Percentiles rank a stretch among this genome's conserved stretches.
These are phyloP conservation scores for Diabrotica virgifera DNA, from an alignment of 1,140 invertebrate genomes.

Conservation along the genomic window DNA sequence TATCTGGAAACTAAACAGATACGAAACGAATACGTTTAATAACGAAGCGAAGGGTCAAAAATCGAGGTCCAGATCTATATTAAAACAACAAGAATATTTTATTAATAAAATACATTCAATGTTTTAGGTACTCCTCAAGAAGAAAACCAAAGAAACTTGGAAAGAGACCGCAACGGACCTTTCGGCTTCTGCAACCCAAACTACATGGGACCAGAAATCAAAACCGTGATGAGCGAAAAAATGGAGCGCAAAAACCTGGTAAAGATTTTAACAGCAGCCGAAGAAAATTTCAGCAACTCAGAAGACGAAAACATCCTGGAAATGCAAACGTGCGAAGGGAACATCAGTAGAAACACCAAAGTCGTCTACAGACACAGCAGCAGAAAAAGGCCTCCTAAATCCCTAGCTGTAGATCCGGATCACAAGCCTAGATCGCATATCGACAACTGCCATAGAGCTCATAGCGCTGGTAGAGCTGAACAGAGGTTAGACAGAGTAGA, in stretches of 20 bases:
- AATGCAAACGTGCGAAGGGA: constrained; percentile 39
- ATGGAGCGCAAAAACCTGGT: constrained; percentile 40
- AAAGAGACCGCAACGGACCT: constrained; percentile 49
- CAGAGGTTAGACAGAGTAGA: constrained; percentile 35
- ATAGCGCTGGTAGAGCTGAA: constrained; percentile 46
- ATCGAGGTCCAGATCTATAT: no score
- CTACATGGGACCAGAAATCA: constrained; percentile 64
- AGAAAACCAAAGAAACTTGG: constrained; percentile 39
- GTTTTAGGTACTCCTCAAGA: constrained; percentile 41
- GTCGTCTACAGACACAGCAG: constrained; percentile 37
- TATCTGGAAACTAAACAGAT: no score
- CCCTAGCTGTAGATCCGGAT: constrained; percentile 44
- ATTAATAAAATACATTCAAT: no score
- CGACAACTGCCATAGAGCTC: constrained; percentile 39
- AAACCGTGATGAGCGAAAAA: constrained; percentile 45
- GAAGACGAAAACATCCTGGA: constrained; percentile 47
- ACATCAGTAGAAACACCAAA: constrained; percentile 40
- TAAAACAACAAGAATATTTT: no score
- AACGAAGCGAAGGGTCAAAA: no score
- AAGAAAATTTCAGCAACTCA: constrained; percentile 51
- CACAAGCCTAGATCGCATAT: constrained; percentile 10
- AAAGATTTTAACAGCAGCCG: constrained; percentile 27
- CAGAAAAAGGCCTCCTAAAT: constrained; percentile 46
- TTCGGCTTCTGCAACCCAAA: constrained; percentile 73
- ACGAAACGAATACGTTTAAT: no score